Percentiles rank a stretch among this genome's conserved stretches.
Evolutionary conservation across 2,797 vertebrate species (phyloP).

Genomic region (Alcedo atthis): DNA sequence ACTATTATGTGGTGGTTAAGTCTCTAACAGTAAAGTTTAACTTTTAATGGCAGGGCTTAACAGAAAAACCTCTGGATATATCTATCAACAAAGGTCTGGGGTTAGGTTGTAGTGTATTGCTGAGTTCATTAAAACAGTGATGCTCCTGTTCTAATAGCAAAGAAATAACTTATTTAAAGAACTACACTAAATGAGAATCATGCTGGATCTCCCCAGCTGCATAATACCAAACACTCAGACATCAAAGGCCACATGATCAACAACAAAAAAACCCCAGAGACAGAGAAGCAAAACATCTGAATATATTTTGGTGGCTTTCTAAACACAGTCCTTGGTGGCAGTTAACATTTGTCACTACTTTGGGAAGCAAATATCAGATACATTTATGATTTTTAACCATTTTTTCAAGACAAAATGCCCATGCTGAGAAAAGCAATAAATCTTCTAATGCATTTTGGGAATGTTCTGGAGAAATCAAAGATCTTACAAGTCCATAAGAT

Average conservation of each 20-base stretch:
- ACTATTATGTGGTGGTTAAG: background rate
- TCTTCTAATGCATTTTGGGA: background rate
- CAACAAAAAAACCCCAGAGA: background rate
- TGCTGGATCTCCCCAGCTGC: accelerated
- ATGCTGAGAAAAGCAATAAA: background rate
- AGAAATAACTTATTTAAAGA: background rate
- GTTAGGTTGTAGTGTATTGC: background rate
- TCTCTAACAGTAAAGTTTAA: background rate
- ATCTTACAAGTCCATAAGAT: background rate
- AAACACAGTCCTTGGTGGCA: background rate
- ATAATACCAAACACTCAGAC: background rate
- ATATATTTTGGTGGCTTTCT: background rate
- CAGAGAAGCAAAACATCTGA: background rate
- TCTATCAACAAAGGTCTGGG: background rate
- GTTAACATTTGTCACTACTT: background rate
- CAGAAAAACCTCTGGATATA: background rate
- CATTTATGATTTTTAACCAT: background rate
- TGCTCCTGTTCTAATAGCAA: background rate
- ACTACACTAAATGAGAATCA: background rate
- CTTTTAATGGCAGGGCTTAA: background rate
- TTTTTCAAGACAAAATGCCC: background rate
- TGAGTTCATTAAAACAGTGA: background rate
- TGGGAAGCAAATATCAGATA: background rate
- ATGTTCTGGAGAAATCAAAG: background rate
- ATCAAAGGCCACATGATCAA: background rate